A percentile compares a stretch with the other conserved stretches of the same genome.
Conservation (phyloP, 2,797 vertebrate genomes). For the Sebastes trivittatus region DNA sequence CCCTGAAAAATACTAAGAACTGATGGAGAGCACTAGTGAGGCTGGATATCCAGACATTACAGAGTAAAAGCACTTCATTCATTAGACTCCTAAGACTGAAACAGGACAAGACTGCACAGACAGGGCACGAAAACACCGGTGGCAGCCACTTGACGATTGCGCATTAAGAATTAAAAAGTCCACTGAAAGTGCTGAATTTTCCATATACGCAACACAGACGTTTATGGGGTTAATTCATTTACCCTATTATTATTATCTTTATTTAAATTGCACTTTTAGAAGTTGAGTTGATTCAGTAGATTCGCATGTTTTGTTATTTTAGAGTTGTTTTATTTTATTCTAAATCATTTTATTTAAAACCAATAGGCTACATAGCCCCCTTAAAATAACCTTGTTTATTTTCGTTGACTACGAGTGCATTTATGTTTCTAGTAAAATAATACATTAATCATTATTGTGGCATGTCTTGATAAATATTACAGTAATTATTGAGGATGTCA, state of each 20-base stretch:
- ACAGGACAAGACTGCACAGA: not conserved
- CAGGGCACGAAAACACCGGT: not conserved
- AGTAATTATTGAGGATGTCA: not conserved
- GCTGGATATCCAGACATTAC: not conserved
- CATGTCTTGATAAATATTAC: not conserved
- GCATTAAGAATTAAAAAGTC: not conserved
- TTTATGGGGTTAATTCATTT: not conserved
- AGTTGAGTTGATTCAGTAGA: not conserved
- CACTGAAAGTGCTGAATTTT: not conserved
- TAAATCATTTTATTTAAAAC: no score
- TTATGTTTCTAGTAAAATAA: not conserved
- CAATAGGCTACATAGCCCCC: no score
- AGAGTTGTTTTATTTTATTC: not conserved
- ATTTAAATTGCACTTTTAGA: no score
- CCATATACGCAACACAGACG: not conserved
- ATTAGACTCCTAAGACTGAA: not conserved
- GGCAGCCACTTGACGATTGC: not conserved
- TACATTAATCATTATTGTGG: not conserved
- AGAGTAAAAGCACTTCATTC: not conserved
- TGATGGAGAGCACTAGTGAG: not conserved
- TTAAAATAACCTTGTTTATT: no score
- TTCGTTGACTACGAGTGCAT: not conserved
- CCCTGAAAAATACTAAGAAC: not conserved
- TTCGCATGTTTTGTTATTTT: not conserved
- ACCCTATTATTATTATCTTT: no score